These are phyloP conservation scores for Phaenicophaeus curvirostris DNA, from an alignment of 2,797 vertebrate genomes.

Conservation along the genomic window DNA sequence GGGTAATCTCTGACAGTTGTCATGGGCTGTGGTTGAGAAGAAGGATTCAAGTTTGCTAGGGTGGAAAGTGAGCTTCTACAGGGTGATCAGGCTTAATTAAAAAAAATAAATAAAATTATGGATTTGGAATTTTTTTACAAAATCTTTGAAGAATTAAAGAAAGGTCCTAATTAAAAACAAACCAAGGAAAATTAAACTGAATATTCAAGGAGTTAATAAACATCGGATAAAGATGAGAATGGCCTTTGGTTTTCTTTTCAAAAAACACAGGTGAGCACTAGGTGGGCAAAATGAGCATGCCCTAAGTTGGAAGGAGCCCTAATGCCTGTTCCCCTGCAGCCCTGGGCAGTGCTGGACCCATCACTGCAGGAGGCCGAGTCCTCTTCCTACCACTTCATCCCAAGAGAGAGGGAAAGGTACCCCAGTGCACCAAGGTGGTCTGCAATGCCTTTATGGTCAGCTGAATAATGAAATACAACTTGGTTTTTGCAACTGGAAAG, in stretches of 20 bases:
- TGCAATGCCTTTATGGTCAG: neutral
- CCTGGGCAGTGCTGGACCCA: neutral
- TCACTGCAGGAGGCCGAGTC: neutral
- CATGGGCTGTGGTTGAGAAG: neutral
- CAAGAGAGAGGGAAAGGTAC: neutral
- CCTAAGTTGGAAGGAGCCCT: neutral
- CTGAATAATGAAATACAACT: neutral
- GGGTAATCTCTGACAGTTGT: accelerated
- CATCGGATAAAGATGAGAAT: neutral
- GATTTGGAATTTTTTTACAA: neutral
- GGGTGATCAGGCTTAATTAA: neutral
- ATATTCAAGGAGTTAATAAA: neutral
- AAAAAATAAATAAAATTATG: neutral
- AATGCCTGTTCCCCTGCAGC: neutral
- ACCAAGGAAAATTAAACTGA: neutral
- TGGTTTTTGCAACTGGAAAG: neutral
- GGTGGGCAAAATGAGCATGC: neutral
- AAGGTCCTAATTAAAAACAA: neutral
- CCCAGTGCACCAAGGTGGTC: neutral
- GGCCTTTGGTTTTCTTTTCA: neutral
- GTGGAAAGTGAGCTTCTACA: neutral
- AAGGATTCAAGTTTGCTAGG: neutral
- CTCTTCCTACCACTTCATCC: accelerated
- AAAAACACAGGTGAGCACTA: neutral
- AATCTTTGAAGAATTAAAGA: neutral